Evolutionary conservation across 2,888 invertebrate species (phyloP), one percentile per base, ranked within the genome.

Genomic region (Ormyrus rosae): DNA sequence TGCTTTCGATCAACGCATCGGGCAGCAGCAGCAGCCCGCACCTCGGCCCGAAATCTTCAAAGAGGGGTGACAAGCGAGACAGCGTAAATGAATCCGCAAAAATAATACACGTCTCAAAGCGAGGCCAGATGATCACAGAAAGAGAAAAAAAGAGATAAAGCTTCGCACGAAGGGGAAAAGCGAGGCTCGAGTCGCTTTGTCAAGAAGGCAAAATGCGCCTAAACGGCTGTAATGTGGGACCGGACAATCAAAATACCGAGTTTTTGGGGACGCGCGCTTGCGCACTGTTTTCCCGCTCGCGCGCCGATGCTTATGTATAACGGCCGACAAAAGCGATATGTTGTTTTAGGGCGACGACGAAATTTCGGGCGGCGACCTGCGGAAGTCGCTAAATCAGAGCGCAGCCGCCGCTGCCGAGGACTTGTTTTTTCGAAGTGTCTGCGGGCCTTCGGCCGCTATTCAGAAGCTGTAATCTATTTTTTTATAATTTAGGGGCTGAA

Each of bases 161-260:
- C 63, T 45, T 53, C 63, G 6, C 9, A 10, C 1, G 70, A 51
- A 81, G 50, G 84, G 68, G 81, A 77, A 82, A 85, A 83, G 84
- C 85, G 84, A 87, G 86, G 88, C 86, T 85, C 88, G 85, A 89
- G 90, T 90, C 89, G 90, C 89, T 87, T 89, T 90, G 90, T 89
- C 89, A 89, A 90, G 86, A 90, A 90, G 90, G 90, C 90, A 90
- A 90, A 90, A 89, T 86, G 85, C 86, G 84, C 83, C 86, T 89
- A 89, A 90, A 89, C 89, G 88, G 85, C 85, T 86, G 88, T 89
- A 90, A 90, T 89, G 84, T 80, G 80, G 80, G 82, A 11, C 75
- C 86, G 83, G 84, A n/a, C 83, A 88, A 90, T 90, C 87, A 87
- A 88, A 88, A 87, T 88, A 88, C 50, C 71, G 45, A 10, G 68